phyloP scores from a whole-genome alignment of 2,113 vertebrate genomes.

The Pao palembangensis region DNA sequence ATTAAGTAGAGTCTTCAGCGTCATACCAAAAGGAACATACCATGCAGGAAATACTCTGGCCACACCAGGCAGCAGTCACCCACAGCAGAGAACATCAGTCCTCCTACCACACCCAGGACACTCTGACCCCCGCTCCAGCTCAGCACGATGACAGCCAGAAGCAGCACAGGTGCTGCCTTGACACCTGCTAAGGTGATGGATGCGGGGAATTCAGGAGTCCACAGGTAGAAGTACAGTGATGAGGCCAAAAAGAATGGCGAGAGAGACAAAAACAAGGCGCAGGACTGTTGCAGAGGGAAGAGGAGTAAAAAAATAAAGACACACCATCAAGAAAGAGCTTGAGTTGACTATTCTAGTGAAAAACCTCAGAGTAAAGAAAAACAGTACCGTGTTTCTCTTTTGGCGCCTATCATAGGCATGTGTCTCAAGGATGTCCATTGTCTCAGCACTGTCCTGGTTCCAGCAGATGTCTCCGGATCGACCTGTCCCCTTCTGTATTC shows the following conservation, averaged over 20 bases:
- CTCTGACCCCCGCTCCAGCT: slow-evolving; percentile 67
- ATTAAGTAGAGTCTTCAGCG: too few species aligned
- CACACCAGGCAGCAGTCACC: slow-evolving; percentile 83
- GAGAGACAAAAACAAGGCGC: slow-evolving; percentile 72
- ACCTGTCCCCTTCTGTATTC: background rate
- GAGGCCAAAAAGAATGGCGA: slow-evolving; percentile 68
- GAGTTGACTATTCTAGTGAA: background rate
- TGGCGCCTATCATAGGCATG: slow-evolving; percentile 67
- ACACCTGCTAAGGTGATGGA: slow-evolving; percentile 67
- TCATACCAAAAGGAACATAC: slow-evolving; percentile 14
- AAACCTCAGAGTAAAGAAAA: background rate
- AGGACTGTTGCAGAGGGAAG: slow-evolving; percentile 50
- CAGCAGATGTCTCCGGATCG: slow-evolving; percentile 5
- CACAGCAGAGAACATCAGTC: slow-evolving; percentile 75
- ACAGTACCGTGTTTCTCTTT: slow-evolving; percentile 69
- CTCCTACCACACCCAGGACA: slow-evolving; percentile 61
- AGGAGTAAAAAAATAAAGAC: slow-evolving; percentile 11
- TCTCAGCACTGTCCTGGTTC: slow-evolving; percentile 12
- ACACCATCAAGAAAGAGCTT: background rate
- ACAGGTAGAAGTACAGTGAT: slow-evolving; percentile 69
- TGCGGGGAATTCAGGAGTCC: slow-evolving; percentile 63
- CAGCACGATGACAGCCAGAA: slow-evolving; percentile 67
- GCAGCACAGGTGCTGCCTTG: slow-evolving; percentile 76
- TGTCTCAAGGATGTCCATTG: slow-evolving; percentile 81
- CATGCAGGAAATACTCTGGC: slow-evolving; percentile 75